Conservation (phyloP, 2,113 vertebrate species). For the Bostrychus sinensis region DNA sequence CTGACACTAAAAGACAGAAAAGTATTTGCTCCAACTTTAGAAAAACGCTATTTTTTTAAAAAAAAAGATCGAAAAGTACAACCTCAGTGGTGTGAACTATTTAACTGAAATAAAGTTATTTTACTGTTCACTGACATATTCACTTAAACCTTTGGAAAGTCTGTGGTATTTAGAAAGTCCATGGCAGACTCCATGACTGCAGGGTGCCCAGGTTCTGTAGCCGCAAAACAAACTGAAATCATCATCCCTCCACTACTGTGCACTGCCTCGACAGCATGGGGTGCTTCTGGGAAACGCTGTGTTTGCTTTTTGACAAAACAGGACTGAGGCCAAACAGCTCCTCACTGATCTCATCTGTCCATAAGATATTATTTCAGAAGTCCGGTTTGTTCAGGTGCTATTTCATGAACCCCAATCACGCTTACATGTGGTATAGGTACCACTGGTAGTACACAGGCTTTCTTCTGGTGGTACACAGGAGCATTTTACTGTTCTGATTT, state of each 20-base stretch:
- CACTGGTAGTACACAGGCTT: background rate
- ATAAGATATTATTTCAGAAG: background rate
- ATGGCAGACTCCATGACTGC: background rate
- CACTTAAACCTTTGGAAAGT: no score
- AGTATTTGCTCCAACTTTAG: no score
- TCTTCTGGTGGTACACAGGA: no score
- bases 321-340: constrained; percentile 1
- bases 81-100: no score
- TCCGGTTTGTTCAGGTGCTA: background rate
- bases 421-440: background rate
- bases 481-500: no score
- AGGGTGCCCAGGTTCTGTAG: background rate
- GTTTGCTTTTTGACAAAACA: constrained; percentile 7
- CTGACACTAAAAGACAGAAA: no score
- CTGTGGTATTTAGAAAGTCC: background rate
- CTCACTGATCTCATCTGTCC: background rate
- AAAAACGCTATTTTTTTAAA: no score
- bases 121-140: no score
- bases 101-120: no score
- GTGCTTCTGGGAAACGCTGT: background rate
- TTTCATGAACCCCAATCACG: background rate
- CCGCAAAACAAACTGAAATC: constrained; percentile 1
- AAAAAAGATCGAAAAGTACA: no score
- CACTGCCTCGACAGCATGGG: background rate
- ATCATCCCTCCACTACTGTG: background rate